Conservation (phyloP, 37 sponge, comb jelly and placozoan genomes). For the Aplysina aerophoba region DNA sequence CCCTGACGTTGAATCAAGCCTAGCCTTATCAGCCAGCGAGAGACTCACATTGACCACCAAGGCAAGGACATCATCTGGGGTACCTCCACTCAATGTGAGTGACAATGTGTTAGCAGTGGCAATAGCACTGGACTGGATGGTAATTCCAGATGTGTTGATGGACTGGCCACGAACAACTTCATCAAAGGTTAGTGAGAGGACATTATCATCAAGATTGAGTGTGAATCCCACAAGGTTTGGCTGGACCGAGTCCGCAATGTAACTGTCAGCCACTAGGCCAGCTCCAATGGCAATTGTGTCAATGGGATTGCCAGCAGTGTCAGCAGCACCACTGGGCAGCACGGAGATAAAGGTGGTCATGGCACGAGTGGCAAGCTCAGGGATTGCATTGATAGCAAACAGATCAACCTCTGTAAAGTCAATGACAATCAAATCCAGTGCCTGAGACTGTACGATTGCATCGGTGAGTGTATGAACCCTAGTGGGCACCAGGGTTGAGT, state of each 20-base stretch:
- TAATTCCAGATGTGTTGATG: constrained; percentile 56
- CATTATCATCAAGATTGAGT: constrained; percentile 68
- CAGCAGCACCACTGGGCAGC: constrained; percentile 46
- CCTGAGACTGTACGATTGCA: constrained; percentile 19
- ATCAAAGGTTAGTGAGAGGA: constrained; percentile 80
- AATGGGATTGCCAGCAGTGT: constrained; percentile 62
- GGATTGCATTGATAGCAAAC: constrained; percentile 72
- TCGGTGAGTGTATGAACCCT: constrained; percentile 38
- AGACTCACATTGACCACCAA: constrained; percentile 60
- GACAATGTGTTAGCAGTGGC: background rate
- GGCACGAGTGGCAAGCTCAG: constrained; percentile 58
- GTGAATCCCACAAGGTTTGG: constrained; percentile 58
- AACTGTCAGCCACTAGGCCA: constrained; percentile 60
- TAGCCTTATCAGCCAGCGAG: constrained; percentile 56
- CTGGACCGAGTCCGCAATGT: constrained; percentile 51
- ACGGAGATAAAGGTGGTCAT: constrained; percentile 57
- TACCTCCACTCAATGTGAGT: constrained; percentile 48
- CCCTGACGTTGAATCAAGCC: constrained; percentile 40
- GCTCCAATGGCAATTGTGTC: constrained; percentile 24
- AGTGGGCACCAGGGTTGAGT: constrained; percentile 59
- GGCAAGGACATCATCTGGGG: constrained; percentile 38
- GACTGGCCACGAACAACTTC: constrained; percentile 79
- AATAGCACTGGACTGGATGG: constrained; percentile 43
- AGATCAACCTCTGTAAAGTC: constrained; percentile 59
- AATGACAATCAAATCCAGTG: constrained; percentile 34